Conservation (phyloP, 1,140 invertebrate genomes). For the Pseudobourletiella spinata region DNA sequence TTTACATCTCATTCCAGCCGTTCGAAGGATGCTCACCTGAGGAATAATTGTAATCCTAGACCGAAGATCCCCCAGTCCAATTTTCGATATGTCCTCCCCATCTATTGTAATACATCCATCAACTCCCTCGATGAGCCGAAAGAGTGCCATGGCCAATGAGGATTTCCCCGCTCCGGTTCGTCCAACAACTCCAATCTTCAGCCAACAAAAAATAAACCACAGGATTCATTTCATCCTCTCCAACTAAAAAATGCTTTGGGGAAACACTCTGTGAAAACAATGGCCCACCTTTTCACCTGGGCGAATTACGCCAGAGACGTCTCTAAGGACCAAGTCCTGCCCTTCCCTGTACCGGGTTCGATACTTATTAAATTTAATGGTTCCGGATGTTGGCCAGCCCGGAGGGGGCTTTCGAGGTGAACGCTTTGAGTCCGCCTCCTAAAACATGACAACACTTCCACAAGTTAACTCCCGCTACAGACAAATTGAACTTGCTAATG, state of each 20-base stretch:
- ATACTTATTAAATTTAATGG: constrained; percentile 43
- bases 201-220: constrained; percentile 36
- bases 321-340: constrained; percentile 43
- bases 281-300: constrained; percentile 37
- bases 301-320: constrained; percentile 41
- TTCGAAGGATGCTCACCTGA: too few relatives aligned
- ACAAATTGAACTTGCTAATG: too few relatives aligned
- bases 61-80: too few relatives aligned
- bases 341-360: constrained; percentile 39
- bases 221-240: too few relatives aligned
- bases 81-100: constrained; percentile 41
- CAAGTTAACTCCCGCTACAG: too few relatives aligned
- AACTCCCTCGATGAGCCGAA: constrained; percentile 45
- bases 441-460: too few relatives aligned
- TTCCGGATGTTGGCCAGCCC: constrained; percentile 38
- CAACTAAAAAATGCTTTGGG: too few relatives aligned
- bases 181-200: constrained; percentile 55
- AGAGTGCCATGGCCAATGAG: constrained; percentile 46
- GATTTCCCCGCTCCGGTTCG: constrained; percentile 45
- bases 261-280: too few relatives aligned
- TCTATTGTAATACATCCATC: constrained; percentile 67
- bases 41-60: too few relatives aligned
- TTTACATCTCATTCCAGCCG: too few relatives aligned
- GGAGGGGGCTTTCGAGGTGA: constrained; percentile 43
- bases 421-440: too few relatives aligned